Evolutionary conservation across 1,140 invertebrate species (phyloP), one percentile per base, ranked within the genome.

Genomic region (Achatina immaculata): DNA sequence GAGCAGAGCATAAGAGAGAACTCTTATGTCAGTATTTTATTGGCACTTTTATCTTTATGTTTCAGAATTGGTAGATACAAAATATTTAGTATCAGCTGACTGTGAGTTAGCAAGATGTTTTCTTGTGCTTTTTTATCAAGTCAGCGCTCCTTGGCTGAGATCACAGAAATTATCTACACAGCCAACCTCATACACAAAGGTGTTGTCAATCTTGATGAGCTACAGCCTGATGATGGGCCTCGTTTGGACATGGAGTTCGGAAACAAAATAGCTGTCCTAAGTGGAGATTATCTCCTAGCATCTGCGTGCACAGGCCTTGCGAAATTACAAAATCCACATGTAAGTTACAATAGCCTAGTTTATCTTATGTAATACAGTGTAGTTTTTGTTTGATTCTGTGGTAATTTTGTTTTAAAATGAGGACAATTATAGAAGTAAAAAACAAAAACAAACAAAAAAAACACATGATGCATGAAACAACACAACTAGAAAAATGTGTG

Each of bases 261-360:
- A 11, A 98, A 98, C 89, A 98, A 98, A 93, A 97, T 99, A 84
- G 96, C 97, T 2, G 92, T 98, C 21, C 92, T 99, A 0, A 96
- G 95, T 88, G 97, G 97, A 0, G 97, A 99, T 91, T 98, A 98
- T 89, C 92, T 98, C 21, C 92, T 98, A 9, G 95, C 96, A 0
- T 97, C 96, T 91, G 96, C 96, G 83, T 96, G 95, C 92, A 94
- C 95, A 34, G 96, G 96, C 88, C 92, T 98, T 48, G 96, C 96
- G 43, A 94, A 94, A 82, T 92, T 98, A 55, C 93, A 92, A 82
- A 95, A 95, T 91, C 94, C 94, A 86, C 91, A 94, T 91, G 95
- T 96, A 90, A 83, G 80, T 71, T 21, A 24, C 16, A n/a, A n/a
- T n/a, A n/a, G n/a, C n/a, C n/a, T n/a, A n/a, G n/a, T n/a, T n/a